These are phyloP conservation scores for Phortica magna DNA, from an alignment of 2,888 invertebrate species.

Conservation along the genomic window DNA sequence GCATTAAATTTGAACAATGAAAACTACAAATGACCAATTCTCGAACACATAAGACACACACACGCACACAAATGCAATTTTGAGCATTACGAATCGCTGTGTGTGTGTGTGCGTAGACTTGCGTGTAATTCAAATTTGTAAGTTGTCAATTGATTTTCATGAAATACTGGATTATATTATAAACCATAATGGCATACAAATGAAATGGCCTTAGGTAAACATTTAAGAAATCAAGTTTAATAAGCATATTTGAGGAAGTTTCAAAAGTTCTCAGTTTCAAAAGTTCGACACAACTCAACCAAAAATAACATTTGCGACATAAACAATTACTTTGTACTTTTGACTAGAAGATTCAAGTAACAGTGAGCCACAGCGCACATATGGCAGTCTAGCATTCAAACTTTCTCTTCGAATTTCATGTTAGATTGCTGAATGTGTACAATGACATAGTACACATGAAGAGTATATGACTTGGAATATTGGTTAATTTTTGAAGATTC, in stretches of 20 bases:
- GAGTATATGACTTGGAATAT: too few relatives aligned
- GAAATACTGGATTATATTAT: slow-evolving; percentile 34
- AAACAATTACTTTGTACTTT: too few relatives aligned
- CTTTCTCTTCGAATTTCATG: too few relatives aligned
- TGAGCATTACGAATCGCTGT: not conserved
- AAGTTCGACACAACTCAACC: too few relatives aligned
- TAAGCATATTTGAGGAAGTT: not conserved
- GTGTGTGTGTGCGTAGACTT: slow-evolving; percentile 6
- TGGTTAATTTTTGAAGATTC: too few relatives aligned
- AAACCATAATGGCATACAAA: slow-evolving; percentile 29
- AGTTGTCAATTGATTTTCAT: slow-evolving; percentile 29
- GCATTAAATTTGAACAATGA: slow-evolving; percentile 21
- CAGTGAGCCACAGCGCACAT: too few relatives aligned
- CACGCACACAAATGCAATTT: not conserved
- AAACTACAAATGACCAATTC: not conserved
- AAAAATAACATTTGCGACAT: too few relatives aligned
- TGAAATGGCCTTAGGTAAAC: not conserved
- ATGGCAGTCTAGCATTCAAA: too few relatives aligned
- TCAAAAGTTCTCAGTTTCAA: not conserved
- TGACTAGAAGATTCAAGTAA: too few relatives aligned
- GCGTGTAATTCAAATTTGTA: slow-evolving; percentile 11
- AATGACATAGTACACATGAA: too few relatives aligned
- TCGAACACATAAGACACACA: slow-evolving; percentile 28
- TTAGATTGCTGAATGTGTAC: not conserved
- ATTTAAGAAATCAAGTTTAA: not conserved